Evolutionary conservation across 2,797 vertebrate genomes (phyloP).

Genomic region (Vipera ursinii): DNA sequence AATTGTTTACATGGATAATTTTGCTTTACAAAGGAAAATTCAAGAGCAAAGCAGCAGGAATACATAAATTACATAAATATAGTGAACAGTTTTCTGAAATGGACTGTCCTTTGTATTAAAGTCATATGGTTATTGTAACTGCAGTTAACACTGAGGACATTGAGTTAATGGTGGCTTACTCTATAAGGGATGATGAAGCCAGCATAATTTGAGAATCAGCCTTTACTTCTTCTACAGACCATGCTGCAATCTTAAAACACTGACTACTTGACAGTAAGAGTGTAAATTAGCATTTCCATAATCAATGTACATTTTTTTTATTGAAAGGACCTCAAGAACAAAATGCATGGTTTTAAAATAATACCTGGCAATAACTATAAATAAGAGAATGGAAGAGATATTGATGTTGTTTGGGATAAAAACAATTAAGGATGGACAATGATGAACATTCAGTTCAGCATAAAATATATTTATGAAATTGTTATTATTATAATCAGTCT

Average conservation of each 20-base stretch:
- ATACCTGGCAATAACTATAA: neutral
- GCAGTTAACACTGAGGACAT: neutral
- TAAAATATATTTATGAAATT: slow-evolving; percentile 37
- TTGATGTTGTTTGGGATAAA: neutral
- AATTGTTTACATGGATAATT: neutral
- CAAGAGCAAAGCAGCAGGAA: neutral
- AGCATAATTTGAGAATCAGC: neutral
- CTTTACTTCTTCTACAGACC: neutral
- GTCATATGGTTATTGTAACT: neutral
- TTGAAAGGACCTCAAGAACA: neutral
- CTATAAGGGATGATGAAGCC: neutral
- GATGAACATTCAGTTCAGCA: slow-evolving; percentile 5
- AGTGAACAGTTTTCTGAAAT: neutral
- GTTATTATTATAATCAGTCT: slow-evolving; percentile 38
- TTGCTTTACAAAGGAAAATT: neutral
- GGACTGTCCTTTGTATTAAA: neutral
- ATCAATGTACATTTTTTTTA: neutral
- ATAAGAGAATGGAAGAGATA: neutral
- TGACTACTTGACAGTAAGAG: neutral
- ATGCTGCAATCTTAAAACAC: neutral
- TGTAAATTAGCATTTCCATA: neutral
- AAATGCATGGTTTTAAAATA: neutral
- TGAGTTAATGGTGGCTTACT: neutral
- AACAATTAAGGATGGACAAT: neutral
- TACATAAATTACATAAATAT: neutral